phyloP scores from a whole-genome alignment of 2,888 invertebrate genomes.

The Sinodicranocentrus sp. region DNA sequence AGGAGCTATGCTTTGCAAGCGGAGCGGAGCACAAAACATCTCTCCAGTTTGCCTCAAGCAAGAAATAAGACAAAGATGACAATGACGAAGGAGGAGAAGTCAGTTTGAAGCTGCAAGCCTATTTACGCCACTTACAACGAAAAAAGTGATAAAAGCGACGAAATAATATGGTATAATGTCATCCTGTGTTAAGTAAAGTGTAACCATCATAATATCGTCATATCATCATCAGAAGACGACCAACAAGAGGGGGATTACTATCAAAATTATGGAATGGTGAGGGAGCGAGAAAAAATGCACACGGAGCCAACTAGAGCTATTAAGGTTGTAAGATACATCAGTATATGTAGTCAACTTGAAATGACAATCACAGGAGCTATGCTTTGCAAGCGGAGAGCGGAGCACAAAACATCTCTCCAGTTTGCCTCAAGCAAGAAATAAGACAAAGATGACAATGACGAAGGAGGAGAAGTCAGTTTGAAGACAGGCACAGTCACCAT shows the following conservation, averaged over 20 bases:
- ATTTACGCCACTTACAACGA: background rate
- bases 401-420: no score
- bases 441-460: constrained; percentile 60
- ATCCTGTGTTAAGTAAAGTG: constrained; percentile 40
- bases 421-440: constrained; percentile 46
- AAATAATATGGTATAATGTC: constrained; percentile 63
- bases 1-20: constrained; percentile 1
- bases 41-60: constrained; percentile 41
- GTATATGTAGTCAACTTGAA: background rate
- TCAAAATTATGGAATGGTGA: background rate
- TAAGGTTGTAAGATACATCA: constrained; percentile 23
- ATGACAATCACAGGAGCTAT: background rate
- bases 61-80: constrained; percentile 49
- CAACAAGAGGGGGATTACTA: constrained; percentile 13
- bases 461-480: constrained; percentile 22
- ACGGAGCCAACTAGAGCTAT: constrained; percentile 21
- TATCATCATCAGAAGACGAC: background rate
- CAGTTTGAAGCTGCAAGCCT: background rate
- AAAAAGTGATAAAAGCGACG: constrained; percentile 36
- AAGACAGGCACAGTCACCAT: constrained; percentile 34
- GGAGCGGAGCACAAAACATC: no score
- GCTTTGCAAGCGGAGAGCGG: constrained; percentile 5
- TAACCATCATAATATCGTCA: constrained; percentile 50
- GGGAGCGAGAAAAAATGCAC: constrained; percentile 4
- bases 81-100: constrained; percentile 48